Percentiles rank a stretch among this genome's conserved stretches.
These are phyloP conservation scores for Chionoecetes opilio DNA, from an alignment of 1,140 invertebrate species.

Conservation along the genomic window DNA sequence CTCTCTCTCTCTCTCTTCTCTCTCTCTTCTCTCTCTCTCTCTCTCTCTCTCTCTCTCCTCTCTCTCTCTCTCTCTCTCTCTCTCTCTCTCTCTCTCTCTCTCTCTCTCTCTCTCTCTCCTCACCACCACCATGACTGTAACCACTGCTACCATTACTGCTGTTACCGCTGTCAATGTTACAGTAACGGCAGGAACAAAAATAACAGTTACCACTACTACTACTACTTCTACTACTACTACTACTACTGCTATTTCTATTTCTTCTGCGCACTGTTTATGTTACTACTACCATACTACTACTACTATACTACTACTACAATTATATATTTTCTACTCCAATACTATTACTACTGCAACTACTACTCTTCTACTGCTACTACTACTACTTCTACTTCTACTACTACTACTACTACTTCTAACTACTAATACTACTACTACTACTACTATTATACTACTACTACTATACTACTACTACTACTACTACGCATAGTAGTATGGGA, in stretches of 20 bases:
- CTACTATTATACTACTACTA: background rate
- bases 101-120: too few species aligned
- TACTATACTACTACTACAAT: background rate
- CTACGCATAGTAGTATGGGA: too few species aligned
- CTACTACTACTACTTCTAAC: constrained; percentile 3
- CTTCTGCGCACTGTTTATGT: too few species aligned
- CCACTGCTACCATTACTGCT: too few species aligned
- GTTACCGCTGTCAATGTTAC: too few species aligned
- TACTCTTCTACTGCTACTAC: background rate
- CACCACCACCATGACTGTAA: too few species aligned
- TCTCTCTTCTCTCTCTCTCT: constrained; percentile 48
- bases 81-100: constrained; percentile 34
- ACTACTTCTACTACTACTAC: too few species aligned
- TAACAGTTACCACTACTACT: too few species aligned
- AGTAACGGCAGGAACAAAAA: too few species aligned
- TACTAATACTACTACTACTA: background rate
- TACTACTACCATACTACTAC: background rate
- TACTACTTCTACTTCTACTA: constrained; percentile 29
- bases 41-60: constrained; percentile 46
- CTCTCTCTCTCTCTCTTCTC: constrained; percentile 43
- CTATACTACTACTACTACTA: too few species aligned
- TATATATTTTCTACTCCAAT: background rate
- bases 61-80: constrained; percentile 44
- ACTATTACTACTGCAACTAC: background rate
- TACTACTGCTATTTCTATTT: too few species aligned